These are phyloP conservation scores for Pseudococcus longispinus DNA, from an alignment of 2,888 invertebrate genomes.

Conservation along the genomic window DNA sequence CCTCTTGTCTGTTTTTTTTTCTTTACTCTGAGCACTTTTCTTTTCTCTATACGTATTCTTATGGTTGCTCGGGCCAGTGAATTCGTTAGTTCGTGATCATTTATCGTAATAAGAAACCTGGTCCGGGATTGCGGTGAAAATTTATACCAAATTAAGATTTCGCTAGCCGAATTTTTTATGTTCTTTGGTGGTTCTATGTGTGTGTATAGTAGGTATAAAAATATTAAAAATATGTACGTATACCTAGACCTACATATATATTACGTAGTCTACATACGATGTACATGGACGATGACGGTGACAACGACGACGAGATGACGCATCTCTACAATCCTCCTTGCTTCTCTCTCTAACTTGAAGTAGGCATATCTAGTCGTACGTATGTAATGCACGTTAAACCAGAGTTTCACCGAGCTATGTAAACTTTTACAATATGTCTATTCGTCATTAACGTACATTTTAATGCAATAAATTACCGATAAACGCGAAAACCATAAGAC, in stretches of 20 bases:
- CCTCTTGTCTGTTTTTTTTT: neutral
- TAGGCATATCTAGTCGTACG: neutral
- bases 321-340: neutral
- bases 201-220: neutral
- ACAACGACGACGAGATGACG: neutral
- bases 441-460: neutral
- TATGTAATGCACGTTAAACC: neutral
- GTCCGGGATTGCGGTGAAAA: neutral
- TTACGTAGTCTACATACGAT: no score
- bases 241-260: no score
- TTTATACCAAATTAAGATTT: neutral
- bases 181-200: no score
- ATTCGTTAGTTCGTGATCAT: neutral
- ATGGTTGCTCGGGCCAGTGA: neutral
- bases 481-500: neutral
- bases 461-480: neutral
- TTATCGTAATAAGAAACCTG: neutral
- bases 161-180: neutral
- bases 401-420: neutral
- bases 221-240: neutral
- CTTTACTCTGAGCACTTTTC: neutral
- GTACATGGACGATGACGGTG: neutral
- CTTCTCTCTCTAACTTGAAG: no score
- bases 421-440: slow-evolving; percentile 28
- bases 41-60: neutral